A percentile compares a stretch with the other conserved stretches of the same genome.
phyloP scores from a whole-genome alignment of 1,140 invertebrate genomes.

The Eurosta solidaginis region DNA sequence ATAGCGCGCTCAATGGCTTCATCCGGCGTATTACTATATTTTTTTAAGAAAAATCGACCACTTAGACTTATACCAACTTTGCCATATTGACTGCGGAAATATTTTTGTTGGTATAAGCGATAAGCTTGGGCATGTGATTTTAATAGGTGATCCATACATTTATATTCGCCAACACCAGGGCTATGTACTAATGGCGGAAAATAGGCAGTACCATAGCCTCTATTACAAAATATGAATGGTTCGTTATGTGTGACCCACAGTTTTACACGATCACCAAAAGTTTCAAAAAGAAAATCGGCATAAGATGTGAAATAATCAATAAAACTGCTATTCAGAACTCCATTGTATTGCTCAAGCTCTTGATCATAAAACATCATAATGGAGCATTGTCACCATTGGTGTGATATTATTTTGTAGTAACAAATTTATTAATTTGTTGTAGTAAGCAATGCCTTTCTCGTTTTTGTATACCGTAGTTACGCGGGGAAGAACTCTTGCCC shows the following conservation, averaged over 20 bases:
- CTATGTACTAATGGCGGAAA: conserved; percentile 58
- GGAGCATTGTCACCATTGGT: conserved; percentile 65
- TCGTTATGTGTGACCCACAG: conserved; percentile 62
- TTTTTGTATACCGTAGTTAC: conserved; percentile 64
- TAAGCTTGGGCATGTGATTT: conserved; percentile 65
- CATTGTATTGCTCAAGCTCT: conserved; percentile 65
- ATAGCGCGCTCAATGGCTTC: conserved; percentile 62
- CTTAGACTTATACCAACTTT: conserved; percentile 63
- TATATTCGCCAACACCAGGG: conserved; percentile 61
- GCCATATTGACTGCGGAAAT: conserved; percentile 52
- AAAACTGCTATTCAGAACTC: conserved; percentile 63
- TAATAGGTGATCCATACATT: conserved; percentile 63
- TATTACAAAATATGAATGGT: conserved; percentile 55
- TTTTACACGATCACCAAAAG: conserved; percentile 61
- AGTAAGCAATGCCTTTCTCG: conserved; percentile 66
- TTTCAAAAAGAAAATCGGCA: conserved; percentile 61
- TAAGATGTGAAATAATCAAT: conserved; percentile 64
- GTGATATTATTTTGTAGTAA: conserved; percentile 63
- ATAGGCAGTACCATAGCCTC: conserved; percentile 52
- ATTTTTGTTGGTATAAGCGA: conserved; percentile 55
- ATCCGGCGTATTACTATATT: conserved; percentile 43
- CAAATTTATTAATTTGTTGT: conserved; percentile 67
- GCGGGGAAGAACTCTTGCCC: conserved; percentile 65
- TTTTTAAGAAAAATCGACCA: conserved; percentile 62
- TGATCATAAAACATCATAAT: conserved; percentile 67